Conservation (phyloP, 2,888 invertebrate genomes). For the Sacculina carcini region DNA sequence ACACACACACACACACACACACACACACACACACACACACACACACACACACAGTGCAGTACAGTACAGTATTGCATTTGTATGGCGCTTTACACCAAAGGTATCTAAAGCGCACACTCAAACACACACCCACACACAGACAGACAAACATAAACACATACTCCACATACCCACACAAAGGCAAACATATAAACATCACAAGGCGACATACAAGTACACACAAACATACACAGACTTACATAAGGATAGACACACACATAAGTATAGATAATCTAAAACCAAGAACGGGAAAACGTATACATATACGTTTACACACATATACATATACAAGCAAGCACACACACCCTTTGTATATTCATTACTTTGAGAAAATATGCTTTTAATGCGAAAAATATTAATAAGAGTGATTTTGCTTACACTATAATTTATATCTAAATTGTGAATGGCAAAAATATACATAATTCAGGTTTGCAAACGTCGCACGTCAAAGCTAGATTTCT, state of each 20-base stretch:
- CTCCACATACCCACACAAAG: neutral
- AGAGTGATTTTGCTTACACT: neutral
- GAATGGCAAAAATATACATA: too few species aligned
- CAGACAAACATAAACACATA: too few species aligned
- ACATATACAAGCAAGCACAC: neutral
- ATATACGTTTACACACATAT: neutral
- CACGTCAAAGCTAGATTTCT: too few species aligned
- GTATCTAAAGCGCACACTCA: too few species aligned
- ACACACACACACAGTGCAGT: too few species aligned
- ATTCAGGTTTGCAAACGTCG: too few species aligned
- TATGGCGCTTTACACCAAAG: too few species aligned
- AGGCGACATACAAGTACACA: neutral
- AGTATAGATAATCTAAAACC: neutral
- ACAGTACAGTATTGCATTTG: too few species aligned
- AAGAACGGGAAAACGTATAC: neutral
- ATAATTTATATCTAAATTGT: neutral
- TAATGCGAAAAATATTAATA: neutral
- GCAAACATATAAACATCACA: neutral
- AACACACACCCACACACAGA: too few species aligned
- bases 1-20: conserved; percentile 3
- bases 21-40: neutral
- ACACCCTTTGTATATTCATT: neutral
- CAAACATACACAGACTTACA: neutral
- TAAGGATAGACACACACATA: conserved; percentile 2
- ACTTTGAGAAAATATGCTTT: neutral